Percentiles rank a stretch among this genome's conserved stretches.
Conservation (phyloP, 1,140 invertebrate genomes). For the Bombus ignitus region DNA sequence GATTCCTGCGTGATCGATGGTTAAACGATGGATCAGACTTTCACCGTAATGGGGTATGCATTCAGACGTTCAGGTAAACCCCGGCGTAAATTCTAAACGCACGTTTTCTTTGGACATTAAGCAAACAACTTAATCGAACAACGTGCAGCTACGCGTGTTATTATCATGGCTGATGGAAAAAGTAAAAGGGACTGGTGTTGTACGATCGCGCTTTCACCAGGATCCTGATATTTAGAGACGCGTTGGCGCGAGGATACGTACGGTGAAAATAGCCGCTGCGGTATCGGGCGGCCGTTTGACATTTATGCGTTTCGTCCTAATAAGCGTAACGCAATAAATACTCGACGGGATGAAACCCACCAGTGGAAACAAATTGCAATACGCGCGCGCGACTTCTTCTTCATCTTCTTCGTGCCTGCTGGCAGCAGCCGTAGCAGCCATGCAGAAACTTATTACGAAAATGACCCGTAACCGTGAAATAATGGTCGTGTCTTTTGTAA, state of each 20-base stretch:
- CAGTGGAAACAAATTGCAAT: slow-evolving; percentile 14
- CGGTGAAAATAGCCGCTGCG: slow-evolving; percentile 33
- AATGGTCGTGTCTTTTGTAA: slow-evolving; percentile 20
- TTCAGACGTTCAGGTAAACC: slow-evolving; percentile 39
- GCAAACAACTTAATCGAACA: slow-evolving; percentile 11
- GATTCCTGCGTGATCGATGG: slow-evolving; percentile 7
- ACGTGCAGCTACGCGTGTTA: slow-evolving; percentile 15
- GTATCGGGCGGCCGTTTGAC: slow-evolving; percentile 16
- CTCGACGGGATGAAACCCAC: neutral
- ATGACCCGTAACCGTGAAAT: slow-evolving; percentile 4
- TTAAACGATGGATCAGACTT: neutral
- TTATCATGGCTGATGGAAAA: slow-evolving; percentile 15
- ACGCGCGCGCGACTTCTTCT: neutral
- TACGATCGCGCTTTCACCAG: slow-evolving; percentile 42
- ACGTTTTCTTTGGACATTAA: neutral
- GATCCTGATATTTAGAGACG: slow-evolving; percentile 34
- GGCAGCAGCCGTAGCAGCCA: neutral
- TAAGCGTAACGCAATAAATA: slow-evolving; percentile 52
- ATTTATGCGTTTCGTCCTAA: slow-evolving; percentile 55
- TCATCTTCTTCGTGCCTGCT: neutral
- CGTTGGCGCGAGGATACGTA: neutral
- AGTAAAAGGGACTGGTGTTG: slow-evolving; percentile 40
- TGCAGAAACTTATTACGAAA: slow-evolving; percentile 6
- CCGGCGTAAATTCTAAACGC: neutral
- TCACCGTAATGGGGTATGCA: neutral